phyloP scores from a whole-genome alignment of 1,140 invertebrate genomes.

The Choristoneura fumiferana region DNA sequence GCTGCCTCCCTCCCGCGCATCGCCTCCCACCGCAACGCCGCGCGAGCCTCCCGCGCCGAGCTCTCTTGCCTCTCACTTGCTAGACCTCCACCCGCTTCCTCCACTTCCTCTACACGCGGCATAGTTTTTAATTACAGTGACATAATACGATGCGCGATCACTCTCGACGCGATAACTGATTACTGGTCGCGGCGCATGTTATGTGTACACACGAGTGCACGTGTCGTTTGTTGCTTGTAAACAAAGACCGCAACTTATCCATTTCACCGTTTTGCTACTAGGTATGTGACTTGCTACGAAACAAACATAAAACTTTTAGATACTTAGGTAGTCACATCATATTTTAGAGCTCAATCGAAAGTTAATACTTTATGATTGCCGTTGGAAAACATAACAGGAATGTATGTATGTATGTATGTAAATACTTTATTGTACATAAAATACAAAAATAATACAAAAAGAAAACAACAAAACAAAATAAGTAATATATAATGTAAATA shows the following conservation, averaged over 20 bases:
- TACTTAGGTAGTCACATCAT: no score
- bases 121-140: slow-evolving; percentile 55
- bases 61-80: slow-evolving; percentile 18
- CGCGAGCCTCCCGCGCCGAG: slow-evolving; percentile 21
- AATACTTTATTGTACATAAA: no score
- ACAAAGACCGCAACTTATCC: slow-evolving; percentile 34
- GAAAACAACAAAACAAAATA: no score
- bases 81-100: slow-evolving; percentile 16
- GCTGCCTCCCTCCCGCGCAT: slow-evolving; percentile 25
- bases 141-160: slow-evolving; percentile 53
- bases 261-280: not conserved
- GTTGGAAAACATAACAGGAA: no score
- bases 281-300: not conserved
- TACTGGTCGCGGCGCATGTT: slow-evolving; percentile 36
- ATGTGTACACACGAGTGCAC: slow-evolving; percentile 44
- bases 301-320: no score
- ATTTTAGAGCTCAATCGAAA: no score
- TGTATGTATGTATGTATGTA: no score
- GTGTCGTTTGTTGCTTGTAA: slow-evolving; percentile 42
- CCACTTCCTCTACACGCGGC: slow-evolving; percentile 30
- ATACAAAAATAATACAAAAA: no score
- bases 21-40: slow-evolving; percentile 28
- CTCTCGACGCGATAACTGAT: slow-evolving; percentile 59
- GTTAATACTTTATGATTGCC: no score
- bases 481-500: no score